Conservation (phyloP, 2,797 vertebrate species). For the Chelmon rostratus region DNA sequence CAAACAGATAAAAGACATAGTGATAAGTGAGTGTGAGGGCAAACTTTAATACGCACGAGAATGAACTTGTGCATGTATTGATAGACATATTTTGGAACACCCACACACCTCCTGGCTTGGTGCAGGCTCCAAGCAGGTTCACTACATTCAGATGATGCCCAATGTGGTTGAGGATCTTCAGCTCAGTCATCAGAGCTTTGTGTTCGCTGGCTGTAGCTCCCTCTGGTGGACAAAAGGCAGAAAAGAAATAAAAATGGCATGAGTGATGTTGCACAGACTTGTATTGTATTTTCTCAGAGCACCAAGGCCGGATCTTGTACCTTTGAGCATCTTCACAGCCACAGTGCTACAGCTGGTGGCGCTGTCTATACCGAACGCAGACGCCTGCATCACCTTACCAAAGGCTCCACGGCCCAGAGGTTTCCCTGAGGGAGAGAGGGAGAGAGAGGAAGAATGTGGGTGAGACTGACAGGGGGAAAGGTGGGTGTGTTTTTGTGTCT, state of each 20-base stretch:
- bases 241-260: constrained; percentile 2
- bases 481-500: constrained; percentile 44
- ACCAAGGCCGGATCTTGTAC: constrained; percentile 71
- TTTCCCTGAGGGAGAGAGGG: constrained; percentile 85
- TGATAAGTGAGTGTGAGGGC: neutral
- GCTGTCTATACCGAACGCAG: constrained; percentile 92
- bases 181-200: constrained; percentile 96
- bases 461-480: constrained; percentile 25
- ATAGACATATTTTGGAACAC: neutral
- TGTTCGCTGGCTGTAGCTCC: constrained; percentile 94
- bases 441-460: constrained; percentile 13
- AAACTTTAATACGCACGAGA: neutral
- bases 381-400: constrained; percentile 94
- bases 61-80: neutral
- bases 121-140: constrained; percentile 95
- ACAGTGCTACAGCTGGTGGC: constrained; percentile 91
- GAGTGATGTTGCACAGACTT: neutral
- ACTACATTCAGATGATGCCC: constrained; percentile 97
- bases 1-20: constrained; percentile 19
- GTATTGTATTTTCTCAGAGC: neutral
- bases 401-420: constrained; percentile 94
- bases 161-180: constrained; percentile 96
- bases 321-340: constrained; percentile 98
- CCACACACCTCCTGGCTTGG: constrained; percentile 91
- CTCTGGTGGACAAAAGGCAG: constrained; percentile 84